Evolutionary conservation across 2,113 vertebrate genomes (phyloP).

Genomic region (Pomatorhinus ruficollis): DNA sequence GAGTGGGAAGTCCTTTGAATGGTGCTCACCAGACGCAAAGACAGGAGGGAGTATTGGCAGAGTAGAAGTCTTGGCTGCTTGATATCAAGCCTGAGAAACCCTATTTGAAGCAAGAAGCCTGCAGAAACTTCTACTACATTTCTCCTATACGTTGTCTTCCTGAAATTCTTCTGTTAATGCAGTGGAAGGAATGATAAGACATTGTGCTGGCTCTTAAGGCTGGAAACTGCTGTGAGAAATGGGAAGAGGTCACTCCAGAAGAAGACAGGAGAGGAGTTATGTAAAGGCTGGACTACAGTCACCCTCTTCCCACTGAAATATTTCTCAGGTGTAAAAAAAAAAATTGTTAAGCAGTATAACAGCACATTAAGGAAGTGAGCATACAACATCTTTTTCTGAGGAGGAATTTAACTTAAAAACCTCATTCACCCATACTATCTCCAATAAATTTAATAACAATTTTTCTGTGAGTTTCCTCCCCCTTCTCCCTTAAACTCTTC

Average conservation of each 20-base stretch:
- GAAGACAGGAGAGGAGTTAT: not conserved
- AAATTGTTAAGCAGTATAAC: not conserved
- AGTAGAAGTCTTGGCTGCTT: not conserved
- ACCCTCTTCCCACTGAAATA: not conserved
- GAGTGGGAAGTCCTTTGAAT: not conserved
- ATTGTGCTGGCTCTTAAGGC: not conserved
- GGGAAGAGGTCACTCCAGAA: not conserved
- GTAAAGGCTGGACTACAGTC: not conserved
- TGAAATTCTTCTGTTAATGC: not conserved
- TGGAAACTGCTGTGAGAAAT: not conserved
- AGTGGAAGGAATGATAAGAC: accelerated
- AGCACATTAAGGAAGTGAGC: not conserved
- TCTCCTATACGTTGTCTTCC: not conserved
- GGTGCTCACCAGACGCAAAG: not conserved
- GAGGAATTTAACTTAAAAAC: not conserved
- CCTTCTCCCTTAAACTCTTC: not conserved
- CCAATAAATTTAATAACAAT: not conserved
- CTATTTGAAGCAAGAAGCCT: not conserved
- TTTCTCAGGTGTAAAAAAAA: not conserved
- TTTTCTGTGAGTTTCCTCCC: not conserved
- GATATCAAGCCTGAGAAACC: not conserved
- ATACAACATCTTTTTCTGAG: not conserved
- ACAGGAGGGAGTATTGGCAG: not conserved
- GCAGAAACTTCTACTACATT: not conserved
- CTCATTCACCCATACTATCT: not conserved